These are phyloP conservation scores for Agriopis leucophaearia DNA, from an alignment of 2,888 invertebrate species.

Conservation along the genomic window DNA sequence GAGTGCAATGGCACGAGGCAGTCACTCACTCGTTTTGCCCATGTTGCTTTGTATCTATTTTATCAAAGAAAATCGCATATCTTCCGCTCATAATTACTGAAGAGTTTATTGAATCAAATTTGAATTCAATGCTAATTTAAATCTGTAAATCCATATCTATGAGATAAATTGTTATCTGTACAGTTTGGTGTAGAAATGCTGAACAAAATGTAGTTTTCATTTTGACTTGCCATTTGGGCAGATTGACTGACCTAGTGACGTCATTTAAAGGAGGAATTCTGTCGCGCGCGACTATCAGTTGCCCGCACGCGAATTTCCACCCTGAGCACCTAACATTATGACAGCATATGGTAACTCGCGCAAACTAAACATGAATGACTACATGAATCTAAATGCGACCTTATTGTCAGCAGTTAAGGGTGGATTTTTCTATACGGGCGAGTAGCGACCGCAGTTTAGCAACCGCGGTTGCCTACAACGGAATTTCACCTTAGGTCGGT, in stretches of 20 bases:
- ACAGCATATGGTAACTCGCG: not conserved
- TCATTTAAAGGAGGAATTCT: not conserved
- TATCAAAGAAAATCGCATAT: slow-evolving; percentile 1
- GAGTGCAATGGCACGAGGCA: too few relatives aligned
- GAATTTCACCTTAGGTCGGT: not conserved
- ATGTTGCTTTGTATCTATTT: not conserved
- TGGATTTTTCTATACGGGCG: not conserved
- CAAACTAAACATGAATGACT: not conserved
- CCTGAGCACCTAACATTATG: not conserved
- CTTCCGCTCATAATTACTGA: not conserved
- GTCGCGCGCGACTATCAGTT: not conserved
- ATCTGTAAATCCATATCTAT: not conserved
- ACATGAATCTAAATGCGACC: not conserved
- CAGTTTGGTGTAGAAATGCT: slow-evolving; percentile 1
- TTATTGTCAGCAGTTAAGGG: not conserved
- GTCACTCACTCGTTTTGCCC: too few relatives aligned
- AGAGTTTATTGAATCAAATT: not conserved
- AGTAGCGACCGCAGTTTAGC: not conserved
- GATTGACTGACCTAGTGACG: slow-evolving; percentile 1
- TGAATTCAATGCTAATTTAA: not conserved
- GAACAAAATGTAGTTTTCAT: slow-evolving; percentile 20
- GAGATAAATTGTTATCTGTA: not conserved
- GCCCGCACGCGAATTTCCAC: not conserved
- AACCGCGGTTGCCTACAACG: not conserved
- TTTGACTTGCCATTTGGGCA: slow-evolving; percentile 26